Evolutionary conservation across 2,888 invertebrate species (phyloP), one percentile per base, ranked within the genome.

Genomic region (Dascillus cervinus): DNA sequence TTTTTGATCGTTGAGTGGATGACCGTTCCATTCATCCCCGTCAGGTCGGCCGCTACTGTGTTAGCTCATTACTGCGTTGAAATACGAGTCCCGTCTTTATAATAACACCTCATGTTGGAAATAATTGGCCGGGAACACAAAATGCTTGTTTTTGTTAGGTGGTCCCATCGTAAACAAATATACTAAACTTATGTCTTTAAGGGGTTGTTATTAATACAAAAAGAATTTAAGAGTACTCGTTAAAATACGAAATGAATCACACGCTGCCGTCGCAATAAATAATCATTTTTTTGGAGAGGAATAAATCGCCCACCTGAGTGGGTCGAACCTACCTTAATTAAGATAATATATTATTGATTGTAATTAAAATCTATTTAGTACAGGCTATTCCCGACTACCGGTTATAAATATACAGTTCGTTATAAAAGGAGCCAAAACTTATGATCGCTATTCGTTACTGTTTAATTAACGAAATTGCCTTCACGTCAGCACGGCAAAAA

Each of bases 121-220:
- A 60, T 60, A 60, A 60, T 60, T 60, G 59, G 57, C 49, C 52
- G 55, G 55, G 50, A 51, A 58, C 58, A 56, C 58, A 56, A 58
- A 58, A 60, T 52, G 53, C 58, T 56, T 57, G 58, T 59, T 56
- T 56, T 51, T 52, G 52, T 55, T 53, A 52, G 54, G 58, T 54
- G 56, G 58, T 58, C 56, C 45, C n/a, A n/a, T n/a, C n/a, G n/a
- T n/a, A n/a, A n/a, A n/a, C n/a, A n/a, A n/a, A n/a, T n/a, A n/a
- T n/a, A n/a, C n/a, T n/a, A n/a, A n/a, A n/a, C n/a, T n/a, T n/a
- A n/a, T n/a, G n/a, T n/a, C n/a, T n/a, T n/a, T n/a, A n/a, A n/a
- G n/a, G n/a, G n/a, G n/a, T n/a, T n/a, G n/a, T n/a, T n/a, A n/a
- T n/a, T n/a, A n/a, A n/a, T n/a, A 8, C 17, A 17, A 17, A 4